Conservation (phyloP, 2,888 invertebrate species). For the Cheilosia scutellata region DNA sequence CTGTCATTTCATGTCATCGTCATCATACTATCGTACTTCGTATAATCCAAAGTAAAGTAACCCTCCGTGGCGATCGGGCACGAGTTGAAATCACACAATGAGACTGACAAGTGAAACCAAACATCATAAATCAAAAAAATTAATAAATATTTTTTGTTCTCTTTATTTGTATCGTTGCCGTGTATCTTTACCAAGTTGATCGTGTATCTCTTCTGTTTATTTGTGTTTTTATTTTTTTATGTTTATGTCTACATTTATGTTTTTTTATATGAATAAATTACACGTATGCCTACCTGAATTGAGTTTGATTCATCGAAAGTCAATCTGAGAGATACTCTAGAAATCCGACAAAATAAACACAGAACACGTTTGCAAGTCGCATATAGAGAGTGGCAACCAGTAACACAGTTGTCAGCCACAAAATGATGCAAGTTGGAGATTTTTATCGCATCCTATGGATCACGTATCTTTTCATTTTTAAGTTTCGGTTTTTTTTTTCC, state of each 20-base stretch:
- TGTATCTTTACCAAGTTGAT: slow-evolving; percentile 33
- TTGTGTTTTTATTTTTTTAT: slow-evolving; percentile 21
- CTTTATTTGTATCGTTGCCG: not conserved
- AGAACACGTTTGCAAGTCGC: slow-evolving; percentile 59
- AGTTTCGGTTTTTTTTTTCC: slow-evolving; percentile 32
- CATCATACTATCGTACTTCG: slow-evolving; percentile 40
- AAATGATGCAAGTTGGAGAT: slow-evolving; percentile 73
- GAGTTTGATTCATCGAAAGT: slow-evolving; percentile 74
- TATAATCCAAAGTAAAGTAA: not conserved
- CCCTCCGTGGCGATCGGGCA: slow-evolving; percentile 43
- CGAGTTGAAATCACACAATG: slow-evolving; percentile 67
- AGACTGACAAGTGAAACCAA: slow-evolving; percentile 73
- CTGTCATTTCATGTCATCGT: slow-evolving; percentile 74
- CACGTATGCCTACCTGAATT: slow-evolving; percentile 73
- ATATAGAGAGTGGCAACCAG: slow-evolving; percentile 56
- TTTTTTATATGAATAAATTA: slow-evolving; percentile 67
- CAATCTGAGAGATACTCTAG: slow-evolving; percentile 67
- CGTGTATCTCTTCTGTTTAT: slow-evolving; percentile 38
- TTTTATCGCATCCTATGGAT: slow-evolving; percentile 65
- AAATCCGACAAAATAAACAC: slow-evolving; percentile 43
- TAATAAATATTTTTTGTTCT: slow-evolving; percentile 17
- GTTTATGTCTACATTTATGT: slow-evolving; percentile 48
- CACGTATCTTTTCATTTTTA: slow-evolving; percentile 64
- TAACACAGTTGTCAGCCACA: slow-evolving; percentile 73
- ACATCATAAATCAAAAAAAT: slow-evolving; percentile 75